A percentile compares a stretch with the other conserved stretches of the same genome.
Evolutionary conservation across 2,113 vertebrate genomes (phyloP).

Genomic region (Odocoileus virginianus): DNA sequence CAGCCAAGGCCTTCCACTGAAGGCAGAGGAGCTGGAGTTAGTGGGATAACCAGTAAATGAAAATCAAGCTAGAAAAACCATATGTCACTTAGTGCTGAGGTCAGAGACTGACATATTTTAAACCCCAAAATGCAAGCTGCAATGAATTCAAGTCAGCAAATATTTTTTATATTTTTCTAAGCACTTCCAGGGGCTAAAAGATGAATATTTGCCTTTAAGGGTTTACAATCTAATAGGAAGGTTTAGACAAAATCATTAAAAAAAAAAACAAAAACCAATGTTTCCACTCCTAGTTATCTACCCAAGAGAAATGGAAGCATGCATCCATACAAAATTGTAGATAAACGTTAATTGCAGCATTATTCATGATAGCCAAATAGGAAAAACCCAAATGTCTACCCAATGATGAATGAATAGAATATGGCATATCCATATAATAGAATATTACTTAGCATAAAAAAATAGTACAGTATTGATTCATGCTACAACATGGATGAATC

Average conservation of each 20-base stretch:
- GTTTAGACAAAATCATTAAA: neutral
- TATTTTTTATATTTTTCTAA: neutral
- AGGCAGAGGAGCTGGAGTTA: neutral
- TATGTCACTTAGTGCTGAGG: neutral
- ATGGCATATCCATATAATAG: neutral
- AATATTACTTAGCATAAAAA: neutral
- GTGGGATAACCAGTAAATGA: neutral
- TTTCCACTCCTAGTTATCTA: neutral
- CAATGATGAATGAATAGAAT: neutral
- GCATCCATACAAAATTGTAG: neutral
- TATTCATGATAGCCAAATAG: neutral
- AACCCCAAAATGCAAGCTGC: neutral
- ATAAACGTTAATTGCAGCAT: neutral
- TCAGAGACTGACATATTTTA: neutral
- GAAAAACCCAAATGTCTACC: neutral
- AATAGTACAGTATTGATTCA: neutral
- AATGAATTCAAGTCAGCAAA: neutral
- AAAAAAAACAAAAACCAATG: neutral
- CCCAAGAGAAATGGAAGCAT: neutral
- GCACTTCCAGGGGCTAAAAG: neutral
- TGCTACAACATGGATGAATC: neutral
- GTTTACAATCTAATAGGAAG: neutral
- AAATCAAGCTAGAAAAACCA: neutral
- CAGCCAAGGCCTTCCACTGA: neutral
- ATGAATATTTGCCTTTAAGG: neutral